A percentile compares a stretch with the other conserved stretches of the same genome.
Conservation (phyloP, 2,113 vertebrate species). For the Clarias gariepinus region DNA sequence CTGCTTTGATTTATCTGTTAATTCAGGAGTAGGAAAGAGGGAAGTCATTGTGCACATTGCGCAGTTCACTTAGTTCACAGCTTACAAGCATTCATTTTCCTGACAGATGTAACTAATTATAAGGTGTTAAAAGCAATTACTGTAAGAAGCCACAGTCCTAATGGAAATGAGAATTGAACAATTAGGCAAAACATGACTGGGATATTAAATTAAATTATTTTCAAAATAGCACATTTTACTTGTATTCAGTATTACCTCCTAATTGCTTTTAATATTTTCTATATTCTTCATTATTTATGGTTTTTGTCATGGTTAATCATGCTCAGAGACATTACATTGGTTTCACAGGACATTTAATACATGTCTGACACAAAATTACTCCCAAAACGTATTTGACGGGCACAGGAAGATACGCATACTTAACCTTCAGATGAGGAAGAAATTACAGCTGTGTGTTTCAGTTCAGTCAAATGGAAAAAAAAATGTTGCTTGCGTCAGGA, state of each 20-base stretch:
- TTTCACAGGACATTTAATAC: neutral
- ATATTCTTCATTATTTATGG: neutral
- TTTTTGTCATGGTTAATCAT: neutral
- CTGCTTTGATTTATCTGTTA: neutral
- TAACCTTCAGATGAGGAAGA: slow-evolving; percentile 17
- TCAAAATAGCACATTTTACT: neutral
- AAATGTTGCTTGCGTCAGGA: neutral
- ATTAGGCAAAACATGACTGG: slow-evolving; percentile 9
- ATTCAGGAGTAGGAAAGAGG: slow-evolving; percentile 5
- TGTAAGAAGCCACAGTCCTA: slow-evolving; percentile 14
- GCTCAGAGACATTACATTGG: neutral
- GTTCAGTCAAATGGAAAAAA: neutral
- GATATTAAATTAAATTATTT: neutral
- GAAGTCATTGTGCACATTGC: slow-evolving; percentile 5
- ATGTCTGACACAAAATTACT: neutral
- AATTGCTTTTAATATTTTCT: neutral
- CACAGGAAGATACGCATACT: neutral
- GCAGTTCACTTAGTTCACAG: neutral
- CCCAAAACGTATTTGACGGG: neutral
- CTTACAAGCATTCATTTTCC: slow-evolving; percentile 25
- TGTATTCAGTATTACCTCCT: slow-evolving; percentile 6
- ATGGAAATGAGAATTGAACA: slow-evolving; percentile 3
- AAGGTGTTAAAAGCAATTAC: slow-evolving; percentile 41
- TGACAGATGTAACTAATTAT: slow-evolving; percentile 41
- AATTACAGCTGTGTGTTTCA: slow-evolving; percentile 26